A percentile compares a stretch with the other conserved stretches of the same genome.
Evolutionary conservation across 1,140 invertebrate genomes (phyloP).

Genomic region (Ips typographus): DNA sequence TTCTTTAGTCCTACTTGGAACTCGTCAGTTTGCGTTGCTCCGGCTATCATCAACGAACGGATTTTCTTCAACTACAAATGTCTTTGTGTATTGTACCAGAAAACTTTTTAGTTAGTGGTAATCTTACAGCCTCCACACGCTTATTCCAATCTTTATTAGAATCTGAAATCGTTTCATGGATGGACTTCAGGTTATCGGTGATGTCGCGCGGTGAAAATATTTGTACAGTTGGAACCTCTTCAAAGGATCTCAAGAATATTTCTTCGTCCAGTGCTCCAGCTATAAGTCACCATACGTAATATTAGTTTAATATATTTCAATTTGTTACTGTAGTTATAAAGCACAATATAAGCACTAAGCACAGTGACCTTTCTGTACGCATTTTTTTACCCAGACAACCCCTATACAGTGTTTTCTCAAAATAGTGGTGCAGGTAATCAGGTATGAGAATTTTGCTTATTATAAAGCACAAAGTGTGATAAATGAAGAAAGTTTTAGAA

Average conservation of each 20-base stretch:
- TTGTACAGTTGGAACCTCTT: constrained; percentile 77
- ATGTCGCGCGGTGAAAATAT: constrained; percentile 84
- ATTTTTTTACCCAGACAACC: no score
- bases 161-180: constrained; percentile 76
- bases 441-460: no score
- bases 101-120: not conserved
- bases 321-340: not conserved
- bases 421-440: no score
- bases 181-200: constrained; percentile 77
- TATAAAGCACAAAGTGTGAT: no score
- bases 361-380: no score
- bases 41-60: constrained; percentile 77
- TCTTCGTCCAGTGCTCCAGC: constrained; percentile 89
- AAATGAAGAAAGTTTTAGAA: no score
- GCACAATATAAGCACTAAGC: not conserved
- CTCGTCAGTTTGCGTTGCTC: constrained; percentile 77
- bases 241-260: constrained; percentile 82
- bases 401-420: no score
- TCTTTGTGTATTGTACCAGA: no score
- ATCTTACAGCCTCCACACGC: constrained; percentile 78
- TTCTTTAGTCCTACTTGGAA: constrained; percentile 78
- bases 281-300: constrained; percentile 42
- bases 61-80: constrained; percentile 76
- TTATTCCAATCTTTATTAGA: constrained; percentile 90
- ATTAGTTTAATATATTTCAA: not conserved